Evolutionary conservation across 64 coral and sea anemone species (phyloP).

Genomic region (Trachythela sp.): DNA sequence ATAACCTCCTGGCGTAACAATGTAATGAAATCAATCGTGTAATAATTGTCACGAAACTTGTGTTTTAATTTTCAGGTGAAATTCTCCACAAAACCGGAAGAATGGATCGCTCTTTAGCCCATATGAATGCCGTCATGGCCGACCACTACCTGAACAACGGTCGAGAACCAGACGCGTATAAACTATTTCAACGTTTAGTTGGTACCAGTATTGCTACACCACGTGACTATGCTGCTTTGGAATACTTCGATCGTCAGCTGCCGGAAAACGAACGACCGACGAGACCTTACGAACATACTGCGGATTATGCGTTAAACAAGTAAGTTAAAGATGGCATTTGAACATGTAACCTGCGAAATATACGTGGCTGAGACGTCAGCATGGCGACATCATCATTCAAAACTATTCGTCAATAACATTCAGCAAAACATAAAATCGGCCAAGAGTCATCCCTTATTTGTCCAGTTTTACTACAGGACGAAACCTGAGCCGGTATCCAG

Average conservation of each 20-base stretch:
- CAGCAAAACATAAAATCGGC: no score
- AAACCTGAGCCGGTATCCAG: no score
- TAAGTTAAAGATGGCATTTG: no score
- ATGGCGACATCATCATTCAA: no score
- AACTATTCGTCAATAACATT: no score
- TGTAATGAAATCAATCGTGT: no score
- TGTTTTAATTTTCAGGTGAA: conserved; percentile 44
- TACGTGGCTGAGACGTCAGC: no score
- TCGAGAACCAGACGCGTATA: conserved; percentile 65
- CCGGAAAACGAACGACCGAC: conserved; percentile 33
- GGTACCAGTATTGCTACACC: conserved; percentile 50
- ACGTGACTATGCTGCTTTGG: conserved; percentile 78
- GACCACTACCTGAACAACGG: conserved; percentile 80
- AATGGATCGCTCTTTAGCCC: conserved; percentile 67
- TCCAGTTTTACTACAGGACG: background rate
- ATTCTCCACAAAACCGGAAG: conserved; percentile 46
- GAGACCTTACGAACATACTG: conserved; percentile 58
- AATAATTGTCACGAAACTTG: background rate
- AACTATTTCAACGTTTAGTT: conserved; percentile 69
- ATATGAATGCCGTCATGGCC: conserved; percentile 64
- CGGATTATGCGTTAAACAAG: conserved; percentile 67
- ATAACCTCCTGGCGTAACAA: no score
- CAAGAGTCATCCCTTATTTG: no score
- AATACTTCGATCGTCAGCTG: conserved; percentile 69
- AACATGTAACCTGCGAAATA: no score